These are phyloP conservation scores for Quadroppia sp. DNA, from an alignment of 2,888 invertebrate genomes.

Conservation along the genomic window DNA sequence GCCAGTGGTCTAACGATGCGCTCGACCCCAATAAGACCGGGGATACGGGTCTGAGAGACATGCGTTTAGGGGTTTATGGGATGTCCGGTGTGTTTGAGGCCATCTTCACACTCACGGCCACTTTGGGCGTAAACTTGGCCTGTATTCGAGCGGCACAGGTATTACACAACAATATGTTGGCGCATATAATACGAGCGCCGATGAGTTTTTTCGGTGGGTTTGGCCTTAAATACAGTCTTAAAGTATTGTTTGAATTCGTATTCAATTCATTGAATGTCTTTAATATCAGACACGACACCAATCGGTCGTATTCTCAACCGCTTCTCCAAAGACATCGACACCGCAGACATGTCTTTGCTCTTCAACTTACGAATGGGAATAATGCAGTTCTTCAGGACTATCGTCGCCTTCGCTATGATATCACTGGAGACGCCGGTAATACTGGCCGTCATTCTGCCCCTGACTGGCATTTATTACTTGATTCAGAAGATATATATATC, in stretches of 20 bases:
- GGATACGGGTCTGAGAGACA: slow-evolving; percentile 47
- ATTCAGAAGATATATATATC: slow-evolving; percentile 84
- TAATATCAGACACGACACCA: slow-evolving; percentile 57
- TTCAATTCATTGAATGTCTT: not conserved
- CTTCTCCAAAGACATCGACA: slow-evolving; percentile 65
- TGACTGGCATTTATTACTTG: slow-evolving; percentile 51
- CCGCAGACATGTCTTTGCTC: slow-evolving; percentile 63
- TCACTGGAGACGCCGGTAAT: slow-evolving; percentile 52
- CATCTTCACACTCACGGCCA: slow-evolving; percentile 28
- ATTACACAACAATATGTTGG: slow-evolving; percentile 48
- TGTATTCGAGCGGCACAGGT: slow-evolving; percentile 60
- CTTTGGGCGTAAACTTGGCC: slow-evolving; percentile 51
- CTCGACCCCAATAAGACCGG: slow-evolving; percentile 38
- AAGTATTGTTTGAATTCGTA: not conserved
- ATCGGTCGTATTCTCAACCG: slow-evolving; percentile 65
- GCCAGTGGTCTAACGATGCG: slow-evolving; percentile 49
- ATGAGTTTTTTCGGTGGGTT: slow-evolving; percentile 47
- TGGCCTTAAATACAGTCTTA: not conserved
- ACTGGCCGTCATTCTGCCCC: slow-evolving; percentile 51
- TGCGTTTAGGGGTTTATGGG: slow-evolving; percentile 56
- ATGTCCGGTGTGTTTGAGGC: slow-evolving; percentile 52
- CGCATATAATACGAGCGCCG: slow-evolving; percentile 54
- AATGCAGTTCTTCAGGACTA: slow-evolving; percentile 45
- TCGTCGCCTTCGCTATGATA: slow-evolving; percentile 49
- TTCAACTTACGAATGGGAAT: slow-evolving; percentile 55